Percentiles rank a stretch among this genome's conserved stretches.
These are phyloP conservation scores for Mirounga angustirostris DNA, from an alignment of 2,113 vertebrate species.

Conservation along the genomic window DNA sequence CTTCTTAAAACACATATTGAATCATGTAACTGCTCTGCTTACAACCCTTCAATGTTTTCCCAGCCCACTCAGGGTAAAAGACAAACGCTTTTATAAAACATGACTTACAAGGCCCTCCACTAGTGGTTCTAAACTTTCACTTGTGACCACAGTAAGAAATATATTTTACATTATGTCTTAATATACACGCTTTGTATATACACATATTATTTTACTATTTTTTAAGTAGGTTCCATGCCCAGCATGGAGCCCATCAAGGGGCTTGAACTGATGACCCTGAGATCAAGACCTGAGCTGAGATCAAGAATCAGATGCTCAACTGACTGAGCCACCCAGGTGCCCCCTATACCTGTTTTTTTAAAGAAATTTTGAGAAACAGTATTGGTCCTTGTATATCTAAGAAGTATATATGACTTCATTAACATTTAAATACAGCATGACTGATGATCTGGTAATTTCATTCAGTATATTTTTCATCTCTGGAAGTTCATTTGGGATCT, in stretches of 20 bases:
- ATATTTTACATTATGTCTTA: background rate
- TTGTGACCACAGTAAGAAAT: background rate
- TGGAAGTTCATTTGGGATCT: background rate
- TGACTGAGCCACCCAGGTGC: no score
- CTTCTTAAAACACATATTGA: background rate
- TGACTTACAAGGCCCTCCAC: background rate
- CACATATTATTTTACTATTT: background rate
- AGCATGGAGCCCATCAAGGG: background rate
- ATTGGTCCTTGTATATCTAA: background rate
- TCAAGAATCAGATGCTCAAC: no score
- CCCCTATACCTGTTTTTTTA: background rate
- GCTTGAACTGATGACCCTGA: background rate
- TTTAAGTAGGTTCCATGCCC: background rate
- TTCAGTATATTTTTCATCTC: background rate
- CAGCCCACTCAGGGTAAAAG: background rate
- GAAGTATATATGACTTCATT: background rate
- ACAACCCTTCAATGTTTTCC: background rate
- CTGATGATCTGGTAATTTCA: background rate
- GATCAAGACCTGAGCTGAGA: background rate
- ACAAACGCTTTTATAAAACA: background rate
- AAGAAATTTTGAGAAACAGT: background rate
- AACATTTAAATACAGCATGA: background rate
- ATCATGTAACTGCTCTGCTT: background rate
- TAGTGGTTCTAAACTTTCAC: background rate
- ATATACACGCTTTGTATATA: background rate